These are phyloP conservation scores for Oryzias woworae DNA, from an alignment of 2,113 vertebrate species.

Conservation along the genomic window DNA sequence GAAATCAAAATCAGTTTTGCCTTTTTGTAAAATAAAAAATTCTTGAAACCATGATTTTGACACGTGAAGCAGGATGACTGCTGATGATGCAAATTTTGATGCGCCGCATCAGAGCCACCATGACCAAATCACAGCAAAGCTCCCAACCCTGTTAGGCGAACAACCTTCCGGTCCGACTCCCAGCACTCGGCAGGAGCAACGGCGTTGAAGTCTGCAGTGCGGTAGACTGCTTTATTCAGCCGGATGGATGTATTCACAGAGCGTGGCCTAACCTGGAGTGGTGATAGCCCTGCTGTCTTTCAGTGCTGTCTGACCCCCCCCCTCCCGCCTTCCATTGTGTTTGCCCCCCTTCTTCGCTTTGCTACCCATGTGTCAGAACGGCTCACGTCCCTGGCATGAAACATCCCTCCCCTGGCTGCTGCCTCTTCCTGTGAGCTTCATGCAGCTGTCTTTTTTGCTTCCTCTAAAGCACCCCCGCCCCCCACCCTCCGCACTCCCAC, in stretches of 20 bases:
- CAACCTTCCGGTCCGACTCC: conserved; percentile 24
- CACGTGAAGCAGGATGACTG: neutral
- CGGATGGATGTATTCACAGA: conserved; percentile 48
- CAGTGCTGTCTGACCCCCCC: conserved; percentile 42
- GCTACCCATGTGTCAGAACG: conserved; percentile 65
- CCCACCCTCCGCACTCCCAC: conserved; percentile 48
- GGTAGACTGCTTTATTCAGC: conserved; percentile 20
- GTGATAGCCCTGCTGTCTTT: conserved; percentile 43
- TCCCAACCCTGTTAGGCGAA: conserved; percentile 3
- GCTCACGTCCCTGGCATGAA: conserved; percentile 56
- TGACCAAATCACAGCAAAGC: neutral
- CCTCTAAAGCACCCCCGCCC: conserved; percentile 31
- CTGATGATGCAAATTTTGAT: conserved; percentile 4
- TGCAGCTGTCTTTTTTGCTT: conserved; percentile 58
- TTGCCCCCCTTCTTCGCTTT: conserved; percentile 53
- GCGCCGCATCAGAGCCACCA: neutral
- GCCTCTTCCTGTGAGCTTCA: conserved; percentile 70
- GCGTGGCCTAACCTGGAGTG: conserved; percentile 54
- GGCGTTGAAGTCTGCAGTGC: conserved; percentile 5
- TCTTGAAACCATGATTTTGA: too few relatives aligned
- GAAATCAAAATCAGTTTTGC: too few relatives aligned
- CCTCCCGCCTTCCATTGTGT: conserved; percentile 52
- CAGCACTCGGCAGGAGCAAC: conserved; percentile 19
- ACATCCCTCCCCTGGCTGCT: conserved; percentile 72
- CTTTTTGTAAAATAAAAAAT: too few relatives aligned